These are phyloP conservation scores for Myotis pilosus DNA, from an alignment of 2,797 vertebrate species.

Conservation along the genomic window DNA sequence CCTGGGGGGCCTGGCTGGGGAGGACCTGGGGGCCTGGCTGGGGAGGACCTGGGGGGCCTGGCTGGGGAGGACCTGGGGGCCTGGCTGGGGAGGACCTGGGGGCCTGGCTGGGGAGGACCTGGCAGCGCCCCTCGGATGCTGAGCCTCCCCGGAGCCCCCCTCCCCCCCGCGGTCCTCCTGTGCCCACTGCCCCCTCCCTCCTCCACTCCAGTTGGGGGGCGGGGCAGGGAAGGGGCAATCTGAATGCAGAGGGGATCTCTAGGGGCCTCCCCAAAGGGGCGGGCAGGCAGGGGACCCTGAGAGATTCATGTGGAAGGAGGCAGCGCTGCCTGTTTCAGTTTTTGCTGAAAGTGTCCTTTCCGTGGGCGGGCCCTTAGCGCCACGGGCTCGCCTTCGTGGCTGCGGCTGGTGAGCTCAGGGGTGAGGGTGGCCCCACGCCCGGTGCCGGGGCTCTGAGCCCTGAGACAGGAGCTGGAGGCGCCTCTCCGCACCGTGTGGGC, in stretches of 20 bases:
- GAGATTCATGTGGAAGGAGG: background rate
- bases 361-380: background rate
- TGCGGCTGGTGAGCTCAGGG: background rate
- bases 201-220: background rate
- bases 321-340: background rate
- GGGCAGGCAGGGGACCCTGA: background rate
- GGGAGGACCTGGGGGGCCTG: too few relatives aligned
- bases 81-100: too few relatives aligned
- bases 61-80: too few relatives aligned
- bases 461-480: too few relatives aligned
- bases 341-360: background rate
- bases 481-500: too few relatives aligned
- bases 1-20: too few relatives aligned
- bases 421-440: accelerated
- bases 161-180: background rate
- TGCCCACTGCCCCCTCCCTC: background rate
- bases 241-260: background rate
- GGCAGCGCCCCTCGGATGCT: too few relatives aligned
- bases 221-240: background rate
- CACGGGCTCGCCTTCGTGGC: accelerated
- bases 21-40: too few relatives aligned
- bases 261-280: too few relatives aligned
- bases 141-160: too few relatives aligned
- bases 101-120: too few relatives aligned
- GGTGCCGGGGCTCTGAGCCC: accelerated